A percentile compares a stretch with the other conserved stretches of the same genome.
These are phyloP conservation scores for Ormyrus nitidulus DNA, from an alignment of 2,888 invertebrate species.

Conservation along the genomic window DNA sequence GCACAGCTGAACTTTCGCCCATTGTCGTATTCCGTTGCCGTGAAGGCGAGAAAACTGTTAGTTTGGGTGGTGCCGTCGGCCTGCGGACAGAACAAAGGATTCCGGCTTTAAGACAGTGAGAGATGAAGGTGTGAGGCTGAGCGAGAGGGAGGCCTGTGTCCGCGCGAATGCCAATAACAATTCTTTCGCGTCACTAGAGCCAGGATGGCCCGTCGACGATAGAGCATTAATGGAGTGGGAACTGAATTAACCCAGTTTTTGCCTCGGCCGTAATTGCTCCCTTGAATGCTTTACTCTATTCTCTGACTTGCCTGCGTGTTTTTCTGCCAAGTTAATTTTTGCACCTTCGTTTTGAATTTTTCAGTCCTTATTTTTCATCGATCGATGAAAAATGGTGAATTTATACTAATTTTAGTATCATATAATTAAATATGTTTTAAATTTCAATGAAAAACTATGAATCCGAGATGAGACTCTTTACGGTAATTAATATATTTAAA, in stretches of 20 bases:
- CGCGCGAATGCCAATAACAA: slow-evolving; percentile 40
- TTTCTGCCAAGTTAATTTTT: slow-evolving; percentile 3
- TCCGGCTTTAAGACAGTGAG: neutral
- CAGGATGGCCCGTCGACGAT: slow-evolving; percentile 48
- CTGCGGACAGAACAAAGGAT: slow-evolving; percentile 74
- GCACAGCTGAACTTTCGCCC: slow-evolving; percentile 87
- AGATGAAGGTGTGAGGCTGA: neutral
- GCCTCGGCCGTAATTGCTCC: slow-evolving; percentile 23
- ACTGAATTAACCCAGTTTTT: slow-evolving; percentile 53
- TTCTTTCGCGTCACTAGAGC: slow-evolving; percentile 50
- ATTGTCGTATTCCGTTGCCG: slow-evolving; percentile 89
- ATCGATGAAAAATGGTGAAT: neutral
- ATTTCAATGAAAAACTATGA: no score
- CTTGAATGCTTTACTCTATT: slow-evolving; percentile 10
- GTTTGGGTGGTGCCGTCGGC: slow-evolving; percentile 89
- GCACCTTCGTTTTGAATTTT: neutral
- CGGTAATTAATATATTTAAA: no score
- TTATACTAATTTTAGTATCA: no score
- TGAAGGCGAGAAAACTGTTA: slow-evolving; percentile 86
- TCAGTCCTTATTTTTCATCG: neutral
- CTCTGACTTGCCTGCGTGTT: neutral
- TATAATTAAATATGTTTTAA: no score
- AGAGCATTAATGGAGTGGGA: slow-evolving; percentile 48
- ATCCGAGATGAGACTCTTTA: no score
- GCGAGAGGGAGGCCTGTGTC: neutral